These are phyloP conservation scores for Vulpes lagopus DNA, from an alignment of 2,113 vertebrate genomes.

Conservation along the genomic window DNA sequence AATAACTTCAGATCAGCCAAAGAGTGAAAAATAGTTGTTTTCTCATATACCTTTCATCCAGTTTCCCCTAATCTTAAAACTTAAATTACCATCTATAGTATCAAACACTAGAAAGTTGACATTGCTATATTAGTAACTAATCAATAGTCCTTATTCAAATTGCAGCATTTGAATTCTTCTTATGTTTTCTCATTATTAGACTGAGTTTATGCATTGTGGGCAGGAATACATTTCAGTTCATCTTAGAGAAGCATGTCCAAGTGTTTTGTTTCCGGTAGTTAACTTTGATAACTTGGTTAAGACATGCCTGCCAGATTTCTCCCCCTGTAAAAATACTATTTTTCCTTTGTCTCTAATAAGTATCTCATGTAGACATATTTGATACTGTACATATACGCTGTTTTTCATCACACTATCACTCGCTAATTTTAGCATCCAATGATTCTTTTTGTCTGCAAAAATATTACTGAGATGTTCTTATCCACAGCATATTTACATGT, in stretches of 20 bases:
- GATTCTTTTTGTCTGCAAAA: neutral
- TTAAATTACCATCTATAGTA: neutral
- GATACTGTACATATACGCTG: neutral
- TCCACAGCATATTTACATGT: neutral
- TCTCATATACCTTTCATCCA: neutral
- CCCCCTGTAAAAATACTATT: neutral
- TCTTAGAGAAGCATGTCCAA: neutral
- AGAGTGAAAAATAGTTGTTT: slow-evolving; percentile 30
- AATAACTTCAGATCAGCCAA: neutral
- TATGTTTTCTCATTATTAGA: neutral
- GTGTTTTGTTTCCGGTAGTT: neutral
- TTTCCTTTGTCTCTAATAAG: neutral
- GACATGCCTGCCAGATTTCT: neutral
- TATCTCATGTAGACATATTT: neutral
- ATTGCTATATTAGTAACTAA: neutral
- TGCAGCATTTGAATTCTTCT: neutral
- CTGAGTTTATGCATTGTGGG: neutral
- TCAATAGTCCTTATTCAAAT: neutral
- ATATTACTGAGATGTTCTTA: neutral
- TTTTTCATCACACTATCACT: neutral
- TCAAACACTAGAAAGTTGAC: neutral
- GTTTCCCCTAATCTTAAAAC: neutral
- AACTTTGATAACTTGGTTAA: neutral
- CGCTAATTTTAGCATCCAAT: neutral
- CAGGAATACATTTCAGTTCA: neutral